A percentile compares a stretch with the other conserved stretches of the same genome.
phyloP scores from a whole-genome alignment of 2,797 vertebrate species.

The Melanotaenia pygmaea region DNA sequence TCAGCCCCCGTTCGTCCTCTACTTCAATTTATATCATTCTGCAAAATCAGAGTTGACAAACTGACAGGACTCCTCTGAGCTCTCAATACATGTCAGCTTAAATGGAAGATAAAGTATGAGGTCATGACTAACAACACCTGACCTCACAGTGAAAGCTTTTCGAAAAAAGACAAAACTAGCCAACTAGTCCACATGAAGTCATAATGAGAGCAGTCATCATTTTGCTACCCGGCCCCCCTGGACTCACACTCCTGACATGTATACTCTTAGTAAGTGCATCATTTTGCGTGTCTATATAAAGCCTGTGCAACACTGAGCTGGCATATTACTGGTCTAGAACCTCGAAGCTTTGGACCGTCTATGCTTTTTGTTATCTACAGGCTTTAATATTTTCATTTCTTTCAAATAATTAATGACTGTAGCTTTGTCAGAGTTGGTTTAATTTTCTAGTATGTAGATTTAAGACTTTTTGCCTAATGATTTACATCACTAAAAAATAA shows the following conservation, averaged over 20 bases:
- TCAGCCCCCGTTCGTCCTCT: constrained; percentile 20
- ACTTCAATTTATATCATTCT: constrained; percentile 38
- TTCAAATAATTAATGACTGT: neutral
- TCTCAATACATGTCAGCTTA: constrained; percentile 17
- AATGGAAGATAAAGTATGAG: constrained; percentile 46
- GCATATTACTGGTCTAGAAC: constrained; percentile 14
- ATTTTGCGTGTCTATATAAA: constrained; percentile 21
- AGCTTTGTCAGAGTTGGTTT: neutral
- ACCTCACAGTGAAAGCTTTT: constrained; percentile 12
- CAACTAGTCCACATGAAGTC: constrained; percentile 21
- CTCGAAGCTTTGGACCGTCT: neutral
- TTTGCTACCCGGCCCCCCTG: constrained; percentile 22
- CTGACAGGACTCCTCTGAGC: constrained; percentile 9
- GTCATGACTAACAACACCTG: neutral
- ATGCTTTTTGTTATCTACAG: neutral
- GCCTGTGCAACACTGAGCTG: constrained; percentile 20
- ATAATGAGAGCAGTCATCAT: constrained; percentile 6
- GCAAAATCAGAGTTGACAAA: constrained; percentile 28
- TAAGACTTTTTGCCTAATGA: neutral
- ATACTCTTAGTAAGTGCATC: constrained; percentile 42
- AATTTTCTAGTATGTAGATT: neutral
- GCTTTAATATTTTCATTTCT: constrained; percentile 5
- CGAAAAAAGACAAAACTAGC: neutral
- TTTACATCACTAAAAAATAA: neutral
- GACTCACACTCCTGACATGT: constrained; percentile 43